Evolutionary conservation across 2,113 vertebrate species (phyloP).

Genomic region (Microcebus tavaratra): DNA sequence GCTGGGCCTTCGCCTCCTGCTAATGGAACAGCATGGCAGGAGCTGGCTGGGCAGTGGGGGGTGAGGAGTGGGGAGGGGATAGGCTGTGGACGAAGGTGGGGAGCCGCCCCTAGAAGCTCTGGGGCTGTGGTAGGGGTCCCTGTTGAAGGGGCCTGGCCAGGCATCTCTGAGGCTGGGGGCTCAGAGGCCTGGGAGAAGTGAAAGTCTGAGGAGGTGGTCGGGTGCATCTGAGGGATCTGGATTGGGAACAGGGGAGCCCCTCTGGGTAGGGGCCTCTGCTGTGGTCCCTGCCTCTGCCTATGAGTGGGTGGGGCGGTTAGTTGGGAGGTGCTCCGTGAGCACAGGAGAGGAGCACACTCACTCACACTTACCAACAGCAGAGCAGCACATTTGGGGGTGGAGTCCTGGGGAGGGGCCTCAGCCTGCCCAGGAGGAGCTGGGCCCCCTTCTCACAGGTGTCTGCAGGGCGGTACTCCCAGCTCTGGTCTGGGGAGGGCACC

Average conservation of each 20-base stretch:
- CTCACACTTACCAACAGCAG: too few relatives aligned
- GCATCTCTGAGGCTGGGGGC: neutral
- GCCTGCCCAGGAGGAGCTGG: neutral
- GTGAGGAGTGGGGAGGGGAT: neutral
- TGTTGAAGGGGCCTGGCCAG: neutral
- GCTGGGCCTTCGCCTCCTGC: neutral
- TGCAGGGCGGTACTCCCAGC: neutral
- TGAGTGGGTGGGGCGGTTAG: neutral
- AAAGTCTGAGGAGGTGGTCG: neutral
- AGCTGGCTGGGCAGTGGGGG: neutral
- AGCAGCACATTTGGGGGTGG: too few relatives aligned
- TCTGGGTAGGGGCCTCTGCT: neutral
- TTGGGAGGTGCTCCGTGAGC: neutral
- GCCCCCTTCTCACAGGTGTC: neutral
- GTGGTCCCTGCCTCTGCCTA: neutral
- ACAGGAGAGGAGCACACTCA: neutral
- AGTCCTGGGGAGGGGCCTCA: neutral
- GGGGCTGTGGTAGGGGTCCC: neutral
- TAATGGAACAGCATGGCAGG: constrained; percentile 28
- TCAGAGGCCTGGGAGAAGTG: neutral
- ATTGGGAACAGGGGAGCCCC: neutral
- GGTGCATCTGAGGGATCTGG: neutral
- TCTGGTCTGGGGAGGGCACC: neutral
- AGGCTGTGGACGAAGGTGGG: neutral
- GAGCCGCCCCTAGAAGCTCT: neutral